phyloP scores from a whole-genome alignment of 2,888 invertebrate genomes.

The Seira musarum region DNA sequence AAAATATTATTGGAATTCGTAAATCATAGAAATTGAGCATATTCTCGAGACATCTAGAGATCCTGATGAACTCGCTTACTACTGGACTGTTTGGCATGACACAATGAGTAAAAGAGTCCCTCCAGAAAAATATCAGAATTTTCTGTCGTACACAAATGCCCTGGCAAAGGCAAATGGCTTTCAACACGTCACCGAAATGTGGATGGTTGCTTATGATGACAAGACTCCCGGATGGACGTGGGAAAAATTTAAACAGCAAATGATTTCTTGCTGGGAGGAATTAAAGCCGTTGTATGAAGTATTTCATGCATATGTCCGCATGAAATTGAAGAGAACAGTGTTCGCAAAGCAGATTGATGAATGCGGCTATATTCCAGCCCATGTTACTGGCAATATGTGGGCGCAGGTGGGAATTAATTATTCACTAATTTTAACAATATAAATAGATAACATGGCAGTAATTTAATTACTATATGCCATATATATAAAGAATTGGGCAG shows the following conservation, averaged over 20 bases:
- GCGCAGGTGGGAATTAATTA: slow-evolving; percentile 72
- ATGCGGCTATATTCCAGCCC: slow-evolving; percentile 7
- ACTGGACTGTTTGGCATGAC: slow-evolving; percentile 24
- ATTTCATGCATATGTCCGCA: slow-evolving; percentile 39
- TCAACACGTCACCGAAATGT: background rate
- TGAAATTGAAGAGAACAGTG: slow-evolving; percentile 37
- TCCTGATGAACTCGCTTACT: slow-evolving; percentile 9
- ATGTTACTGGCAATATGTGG: slow-evolving; percentile 36
- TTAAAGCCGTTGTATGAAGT: slow-evolving; percentile 34
- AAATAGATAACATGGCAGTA: too few species aligned
- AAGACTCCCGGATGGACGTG: slow-evolving; percentile 5
- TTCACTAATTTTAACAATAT: background rate
- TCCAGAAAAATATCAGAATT: background rate
- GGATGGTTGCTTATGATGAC: slow-evolving; percentile 3
- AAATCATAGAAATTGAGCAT: slow-evolving; percentile 16
- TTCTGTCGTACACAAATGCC: slow-evolving; percentile 2
- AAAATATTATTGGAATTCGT: background rate
- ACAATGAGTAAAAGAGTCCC: slow-evolving; percentile 6
- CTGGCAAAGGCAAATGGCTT: slow-evolving; percentile 5
- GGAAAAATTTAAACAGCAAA: background rate
- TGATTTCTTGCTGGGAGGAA: background rate
- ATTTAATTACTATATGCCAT: too few species aligned
- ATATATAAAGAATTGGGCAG: too few species aligned
- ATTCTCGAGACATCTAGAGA: background rate
- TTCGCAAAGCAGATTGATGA: too few species aligned